phyloP scores from a whole-genome alignment of 2,113 vertebrate species.

The Ciconia stormi region DNA sequence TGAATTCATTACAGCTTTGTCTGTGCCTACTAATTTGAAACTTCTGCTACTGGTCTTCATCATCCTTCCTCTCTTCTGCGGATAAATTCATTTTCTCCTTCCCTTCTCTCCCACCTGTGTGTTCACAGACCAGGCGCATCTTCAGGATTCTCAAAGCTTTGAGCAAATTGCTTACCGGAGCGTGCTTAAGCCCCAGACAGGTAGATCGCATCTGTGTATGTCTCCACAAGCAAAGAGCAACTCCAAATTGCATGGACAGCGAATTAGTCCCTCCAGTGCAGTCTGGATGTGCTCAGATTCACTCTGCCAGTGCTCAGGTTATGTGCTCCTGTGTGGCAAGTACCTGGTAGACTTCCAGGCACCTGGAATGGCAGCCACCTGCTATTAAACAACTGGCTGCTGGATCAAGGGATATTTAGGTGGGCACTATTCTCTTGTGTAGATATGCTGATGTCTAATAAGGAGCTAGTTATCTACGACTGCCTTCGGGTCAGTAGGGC shows the following conservation, averaged over 20 bases:
- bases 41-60: neutral
- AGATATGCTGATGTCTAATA: neutral
- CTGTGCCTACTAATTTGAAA: neutral
- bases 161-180: neutral
- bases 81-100: neutral
- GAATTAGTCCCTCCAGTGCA: neutral
- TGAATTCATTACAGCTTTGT: neutral
- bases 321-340: neutral
- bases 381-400: neutral
- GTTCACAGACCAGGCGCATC: rapidly evolving
- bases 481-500: neutral
- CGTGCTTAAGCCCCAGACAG: rapidly evolving
- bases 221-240: neutral
- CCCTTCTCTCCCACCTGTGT: neutral
- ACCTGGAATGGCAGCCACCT: neutral
- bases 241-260: neutral
- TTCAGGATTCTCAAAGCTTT: neutral
- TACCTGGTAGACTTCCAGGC: neutral
- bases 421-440: neutral
- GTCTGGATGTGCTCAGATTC: neutral
- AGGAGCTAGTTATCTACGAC: neutral
- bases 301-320: neutral
- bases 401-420: neutral
- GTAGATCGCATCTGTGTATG: neutral
- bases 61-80: constrained; percentile 7